A percentile compares a stretch with the other conserved stretches of the same genome.
These are phyloP conservation scores for Sphecodes monilicornis DNA, from an alignment of 2,888 invertebrate genomes.

Conservation along the genomic window DNA sequence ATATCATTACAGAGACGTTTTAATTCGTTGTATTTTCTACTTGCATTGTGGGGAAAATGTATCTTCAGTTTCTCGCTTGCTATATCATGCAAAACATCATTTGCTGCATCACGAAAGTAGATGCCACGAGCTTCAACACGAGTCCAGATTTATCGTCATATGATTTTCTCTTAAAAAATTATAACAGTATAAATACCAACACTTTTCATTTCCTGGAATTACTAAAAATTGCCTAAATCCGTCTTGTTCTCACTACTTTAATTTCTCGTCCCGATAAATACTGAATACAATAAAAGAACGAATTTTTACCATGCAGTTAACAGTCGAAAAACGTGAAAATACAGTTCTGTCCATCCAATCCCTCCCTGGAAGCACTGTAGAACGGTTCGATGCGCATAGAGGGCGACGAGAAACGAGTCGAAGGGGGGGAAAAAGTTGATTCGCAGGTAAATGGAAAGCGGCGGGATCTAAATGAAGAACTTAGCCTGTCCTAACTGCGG, in stretches of 20 bases:
- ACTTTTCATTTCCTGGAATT: background rate
- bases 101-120: too few relatives aligned
- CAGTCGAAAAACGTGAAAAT: background rate
- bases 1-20: background rate
- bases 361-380: background rate
- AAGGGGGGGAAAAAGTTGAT: conserved; percentile 16
- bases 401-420: conserved; percentile 6
- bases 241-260: background rate
- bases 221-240: background rate
- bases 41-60: background rate
- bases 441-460: conserved; percentile 42
- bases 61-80: background rate
- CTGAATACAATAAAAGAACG: background rate
- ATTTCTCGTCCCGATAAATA: background rate
- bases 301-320: background rate
- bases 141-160: background rate
- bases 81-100: background rate
- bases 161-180: background rate
- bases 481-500: conserved; percentile 48
- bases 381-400: conserved; percentile 37
- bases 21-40: background rate
- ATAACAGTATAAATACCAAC: background rate
- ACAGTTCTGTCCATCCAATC: background rate
- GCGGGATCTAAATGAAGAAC: conserved; percentile 43
- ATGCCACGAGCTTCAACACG: background rate